Base-by-base conservation (phyloP, 92 coral and sea anemone genomes). In the Heliopora coerulea region DNA sequence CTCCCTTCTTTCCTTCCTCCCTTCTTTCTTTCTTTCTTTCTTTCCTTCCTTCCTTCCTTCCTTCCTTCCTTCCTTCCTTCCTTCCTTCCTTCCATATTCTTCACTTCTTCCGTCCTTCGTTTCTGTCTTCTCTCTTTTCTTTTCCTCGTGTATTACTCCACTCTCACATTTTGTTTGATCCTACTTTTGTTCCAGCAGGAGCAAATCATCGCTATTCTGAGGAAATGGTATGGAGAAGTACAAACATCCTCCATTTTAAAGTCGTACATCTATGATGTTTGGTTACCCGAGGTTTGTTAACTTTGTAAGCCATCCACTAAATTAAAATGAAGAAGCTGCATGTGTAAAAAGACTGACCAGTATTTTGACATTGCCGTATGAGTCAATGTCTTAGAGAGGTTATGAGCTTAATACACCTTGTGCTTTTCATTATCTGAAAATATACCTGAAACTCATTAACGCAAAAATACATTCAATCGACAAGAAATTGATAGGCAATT, bases 251-350 rank as follows among this genome's bases (percentile, higher is more conserved):
- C 78, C 28, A 29, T 88, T 4, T 65, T 59, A 30, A 46, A 73
- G 13, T 28, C 59, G 0, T 92, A 89, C 58, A 68, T 92, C 17
- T 77, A 67, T 0, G 97, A 87, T 31, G 97, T 92, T 13, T 89
- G 96, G 97, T 59, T 92, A 8, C 97, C 97, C 1, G 97, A 92
- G 85, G 97, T 92, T 40, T 31, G 81, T 63, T 1, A 39, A 20
- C 33, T 1, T 25, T 17, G 26, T 7, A 11, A n/a, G n/a, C n/a
- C n/a, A n/a, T n/a, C n/a, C n/a, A n/a, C n/a, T n/a, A n/a, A n/a
- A n/a, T n/a, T n/a, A n/a, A n/a, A n/a, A n/a, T n/a, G n/a, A n/a
- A n/a, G n/a, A n/a, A n/a, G n/a, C n/a, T n/a, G n/a, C n/a, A n/a
- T n/a, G n/a, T n/a, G n/a, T n/a, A n/a, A n/a, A n/a, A n/a, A n/a